Evolutionary conservation across 2,113 vertebrate genomes (phyloP).

Genomic region (Ginglymostoma cirratum): DNA sequence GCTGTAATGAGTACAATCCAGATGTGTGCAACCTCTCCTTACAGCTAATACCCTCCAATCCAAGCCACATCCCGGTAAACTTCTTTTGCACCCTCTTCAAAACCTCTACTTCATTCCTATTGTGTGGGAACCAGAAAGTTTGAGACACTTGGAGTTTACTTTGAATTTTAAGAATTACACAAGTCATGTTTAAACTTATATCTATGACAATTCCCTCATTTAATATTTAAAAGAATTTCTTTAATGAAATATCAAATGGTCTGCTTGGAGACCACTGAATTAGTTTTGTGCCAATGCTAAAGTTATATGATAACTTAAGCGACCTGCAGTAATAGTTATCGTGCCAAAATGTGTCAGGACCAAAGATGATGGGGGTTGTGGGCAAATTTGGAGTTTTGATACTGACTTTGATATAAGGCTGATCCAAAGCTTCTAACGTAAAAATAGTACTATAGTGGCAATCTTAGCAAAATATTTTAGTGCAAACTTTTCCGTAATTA

Average conservation of each 20-base stretch:
- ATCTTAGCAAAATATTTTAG: neutral
- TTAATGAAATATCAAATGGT: neutral
- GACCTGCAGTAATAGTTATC: neutral
- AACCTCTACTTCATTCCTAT: too few relatives aligned
- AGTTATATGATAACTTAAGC: neutral
- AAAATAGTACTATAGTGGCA: neutral
- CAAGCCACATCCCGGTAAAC: too few relatives aligned
- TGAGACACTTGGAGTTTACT: neutral
- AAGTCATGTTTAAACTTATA: neutral
- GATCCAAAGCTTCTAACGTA: neutral
- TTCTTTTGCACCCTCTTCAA: too few relatives aligned
- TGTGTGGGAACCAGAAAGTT: neutral
- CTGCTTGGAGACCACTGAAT: neutral
- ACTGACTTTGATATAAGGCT: neutral
- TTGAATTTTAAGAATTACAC: neutral
- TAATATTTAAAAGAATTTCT: neutral
- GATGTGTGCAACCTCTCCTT: too few relatives aligned
- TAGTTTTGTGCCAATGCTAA: neutral
- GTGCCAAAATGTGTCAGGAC: neutral
- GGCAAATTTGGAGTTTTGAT: neutral
- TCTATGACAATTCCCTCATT: neutral
- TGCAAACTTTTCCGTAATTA: neutral
- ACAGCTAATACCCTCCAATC: too few relatives aligned
- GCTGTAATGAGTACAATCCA: too few relatives aligned
- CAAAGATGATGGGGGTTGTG: neutral